phyloP scores from a whole-genome alignment of 2,113 vertebrate genomes.

The Nesoenas mayeri region DNA sequence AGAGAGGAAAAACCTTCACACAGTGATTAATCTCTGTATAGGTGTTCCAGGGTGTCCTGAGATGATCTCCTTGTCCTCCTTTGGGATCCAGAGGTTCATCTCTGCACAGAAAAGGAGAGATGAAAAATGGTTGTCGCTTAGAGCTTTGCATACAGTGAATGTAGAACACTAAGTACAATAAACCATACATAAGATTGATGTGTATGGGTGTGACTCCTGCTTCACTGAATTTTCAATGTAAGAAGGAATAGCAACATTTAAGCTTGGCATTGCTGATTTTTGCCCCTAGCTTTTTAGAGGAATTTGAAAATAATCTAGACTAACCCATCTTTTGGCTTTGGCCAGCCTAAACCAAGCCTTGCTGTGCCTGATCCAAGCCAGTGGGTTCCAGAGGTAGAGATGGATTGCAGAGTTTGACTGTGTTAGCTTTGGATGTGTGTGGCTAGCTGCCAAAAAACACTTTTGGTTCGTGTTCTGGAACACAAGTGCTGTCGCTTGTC shows the following conservation, averaged over 20 bases:
- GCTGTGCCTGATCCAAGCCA: background rate
- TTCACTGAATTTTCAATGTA: background rate
- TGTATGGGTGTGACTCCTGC: background rate
- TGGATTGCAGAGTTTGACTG: background rate
- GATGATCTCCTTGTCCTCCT: background rate
- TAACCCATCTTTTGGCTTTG: background rate
- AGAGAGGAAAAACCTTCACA: background rate
- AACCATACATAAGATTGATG: rapidly evolving
- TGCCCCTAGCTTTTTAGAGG: background rate
- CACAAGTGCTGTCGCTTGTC: background rate
- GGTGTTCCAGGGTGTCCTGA: background rate
- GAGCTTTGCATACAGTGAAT: background rate
- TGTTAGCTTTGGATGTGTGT: background rate
- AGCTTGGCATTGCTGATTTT: background rate
- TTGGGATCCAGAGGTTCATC: background rate
- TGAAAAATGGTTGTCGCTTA: background rate
- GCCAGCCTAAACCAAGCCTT: background rate
- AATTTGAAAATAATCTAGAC: background rate
- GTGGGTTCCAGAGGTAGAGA: background rate
- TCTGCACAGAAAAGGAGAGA: background rate
- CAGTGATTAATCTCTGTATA: background rate
- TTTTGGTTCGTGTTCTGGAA: rapidly evolving
- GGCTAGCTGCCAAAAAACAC: background rate
- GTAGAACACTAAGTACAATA: background rate
- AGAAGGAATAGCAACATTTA: background rate